A percentile compares a stretch with the other conserved stretches of the same genome.
These are phyloP conservation scores for Lathamus discolor DNA, from an alignment of 2,113 vertebrate genomes.

Conservation along the genomic window DNA sequence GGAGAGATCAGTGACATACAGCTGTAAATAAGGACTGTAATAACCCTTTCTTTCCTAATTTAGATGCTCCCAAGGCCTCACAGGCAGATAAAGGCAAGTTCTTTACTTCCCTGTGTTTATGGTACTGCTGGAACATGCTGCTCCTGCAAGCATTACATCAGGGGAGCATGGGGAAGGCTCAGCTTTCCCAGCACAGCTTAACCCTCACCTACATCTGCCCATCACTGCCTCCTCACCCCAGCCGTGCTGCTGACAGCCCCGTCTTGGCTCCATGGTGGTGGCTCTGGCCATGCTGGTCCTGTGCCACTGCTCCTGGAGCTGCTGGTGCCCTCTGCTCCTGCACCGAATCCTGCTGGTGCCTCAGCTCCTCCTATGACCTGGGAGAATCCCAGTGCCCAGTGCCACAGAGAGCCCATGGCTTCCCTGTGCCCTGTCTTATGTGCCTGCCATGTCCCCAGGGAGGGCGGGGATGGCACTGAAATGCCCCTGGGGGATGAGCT, in stretches of 20 bases:
- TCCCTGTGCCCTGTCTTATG: accelerated
- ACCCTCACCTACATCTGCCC: constrained; percentile 28
- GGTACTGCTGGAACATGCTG: constrained; percentile 26
- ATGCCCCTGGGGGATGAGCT: not conserved
- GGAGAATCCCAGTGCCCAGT: not conserved
- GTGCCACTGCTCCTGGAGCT: accelerated
- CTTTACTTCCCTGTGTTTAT: constrained; percentile 11
- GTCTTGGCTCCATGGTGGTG: accelerated
- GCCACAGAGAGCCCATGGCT: accelerated
- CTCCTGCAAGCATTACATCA: not conserved
- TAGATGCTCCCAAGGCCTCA: constrained; percentile 48
- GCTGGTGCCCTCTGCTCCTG: accelerated
- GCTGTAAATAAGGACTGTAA: not conserved
- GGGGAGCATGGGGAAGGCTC: not conserved
- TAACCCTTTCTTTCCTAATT: constrained; percentile 43
- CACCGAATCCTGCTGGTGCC: accelerated
- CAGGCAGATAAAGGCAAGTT: constrained; percentile 27
- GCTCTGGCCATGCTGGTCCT: not conserved
- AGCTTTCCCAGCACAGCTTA: not conserved
- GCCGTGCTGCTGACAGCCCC: accelerated
- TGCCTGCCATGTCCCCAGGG: not conserved
- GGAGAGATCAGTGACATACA: not conserved
- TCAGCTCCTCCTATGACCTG: accelerated
- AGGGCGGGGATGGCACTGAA: not conserved
- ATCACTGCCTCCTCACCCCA: accelerated